phyloP scores from a whole-genome alignment of 1,140 invertebrate genomes.

The Calycopis cecrops region DNA sequence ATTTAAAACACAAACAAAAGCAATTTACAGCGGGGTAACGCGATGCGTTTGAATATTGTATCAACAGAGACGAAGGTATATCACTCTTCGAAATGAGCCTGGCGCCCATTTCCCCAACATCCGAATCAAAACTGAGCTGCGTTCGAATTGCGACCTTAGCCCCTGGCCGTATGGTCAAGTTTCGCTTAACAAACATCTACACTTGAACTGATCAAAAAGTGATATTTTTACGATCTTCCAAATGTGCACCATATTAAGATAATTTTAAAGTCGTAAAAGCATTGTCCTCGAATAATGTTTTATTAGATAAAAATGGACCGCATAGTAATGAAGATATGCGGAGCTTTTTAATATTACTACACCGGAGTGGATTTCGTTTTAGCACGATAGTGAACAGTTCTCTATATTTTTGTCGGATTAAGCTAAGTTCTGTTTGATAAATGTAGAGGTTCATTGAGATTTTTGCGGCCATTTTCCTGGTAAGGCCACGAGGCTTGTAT shows the following conservation, averaged over 20 bases:
- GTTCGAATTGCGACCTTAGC: not conserved
- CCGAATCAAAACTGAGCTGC: constrained; percentile 7
- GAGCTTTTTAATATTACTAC: constrained; percentile 23
- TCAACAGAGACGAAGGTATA: constrained; percentile 58
- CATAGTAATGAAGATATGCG: constrained; percentile 32
- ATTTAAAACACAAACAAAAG: constrained; percentile 21
- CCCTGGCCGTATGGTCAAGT: not conserved
- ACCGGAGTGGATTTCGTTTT: no score
- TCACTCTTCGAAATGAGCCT: constrained; percentile 57
- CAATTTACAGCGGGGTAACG: constrained; percentile 21
- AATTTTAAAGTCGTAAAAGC: constrained; percentile 50
- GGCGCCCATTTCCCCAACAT: constrained; percentile 36
- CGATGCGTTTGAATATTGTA: constrained; percentile 43
- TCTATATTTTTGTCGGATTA: constrained; percentile 59
- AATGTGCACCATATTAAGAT: constrained; percentile 57
- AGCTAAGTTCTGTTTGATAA: constrained; percentile 54
- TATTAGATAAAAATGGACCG: constrained; percentile 27
- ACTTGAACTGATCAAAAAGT: constrained; percentile 6
- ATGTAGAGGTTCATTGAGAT: constrained; percentile 50
- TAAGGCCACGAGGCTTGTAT: constrained; percentile 29
- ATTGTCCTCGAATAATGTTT: constrained; percentile 23
- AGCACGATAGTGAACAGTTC: constrained; percentile 44
- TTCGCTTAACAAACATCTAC: not conserved
- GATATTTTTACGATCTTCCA: constrained; percentile 21
- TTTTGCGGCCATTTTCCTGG: constrained; percentile 45